Conservation (phyloP, 2,888 invertebrate species). For the Oasisia sp. region DNA sequence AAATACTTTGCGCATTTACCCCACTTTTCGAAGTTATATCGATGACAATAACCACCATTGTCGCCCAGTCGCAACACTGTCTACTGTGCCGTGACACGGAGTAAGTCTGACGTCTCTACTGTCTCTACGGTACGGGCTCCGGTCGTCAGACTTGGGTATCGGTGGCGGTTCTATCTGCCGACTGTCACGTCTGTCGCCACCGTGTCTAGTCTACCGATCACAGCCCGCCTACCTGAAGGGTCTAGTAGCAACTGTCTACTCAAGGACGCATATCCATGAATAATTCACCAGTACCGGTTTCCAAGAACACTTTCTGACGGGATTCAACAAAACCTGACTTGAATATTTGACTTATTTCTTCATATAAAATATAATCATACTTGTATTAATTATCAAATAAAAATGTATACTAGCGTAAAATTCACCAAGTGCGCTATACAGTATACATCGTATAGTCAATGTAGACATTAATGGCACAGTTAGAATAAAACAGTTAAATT, state of each 20-base stretch:
- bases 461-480: too few species aligned
- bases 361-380: too few species aligned
- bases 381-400: too few species aligned
- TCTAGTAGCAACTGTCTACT: neutral
- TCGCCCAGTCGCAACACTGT: too few species aligned
- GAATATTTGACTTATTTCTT: neutral
- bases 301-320: neutral
- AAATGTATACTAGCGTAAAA: too few species aligned
- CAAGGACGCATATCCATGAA: neutral
- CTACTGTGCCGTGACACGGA: too few species aligned
- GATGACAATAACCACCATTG: too few species aligned
- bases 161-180: neutral
- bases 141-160: neutral
- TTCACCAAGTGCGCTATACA: too few species aligned
- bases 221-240: neutral
- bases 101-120: neutral
- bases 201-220: neutral
- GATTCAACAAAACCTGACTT: neutral
- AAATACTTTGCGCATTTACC: too few species aligned
- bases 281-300: slow-evolving; percentile 1
- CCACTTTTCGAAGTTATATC: too few species aligned
- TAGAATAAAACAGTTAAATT: too few species aligned
- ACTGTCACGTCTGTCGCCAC: neutral
- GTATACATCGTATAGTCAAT: too few species aligned
- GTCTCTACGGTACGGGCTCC: neutral